Percentiles rank a stretch among this genome's conserved stretches.
Conservation (phyloP, 2,797 vertebrate genomes). For the Tragelaphus oryx region DNA sequence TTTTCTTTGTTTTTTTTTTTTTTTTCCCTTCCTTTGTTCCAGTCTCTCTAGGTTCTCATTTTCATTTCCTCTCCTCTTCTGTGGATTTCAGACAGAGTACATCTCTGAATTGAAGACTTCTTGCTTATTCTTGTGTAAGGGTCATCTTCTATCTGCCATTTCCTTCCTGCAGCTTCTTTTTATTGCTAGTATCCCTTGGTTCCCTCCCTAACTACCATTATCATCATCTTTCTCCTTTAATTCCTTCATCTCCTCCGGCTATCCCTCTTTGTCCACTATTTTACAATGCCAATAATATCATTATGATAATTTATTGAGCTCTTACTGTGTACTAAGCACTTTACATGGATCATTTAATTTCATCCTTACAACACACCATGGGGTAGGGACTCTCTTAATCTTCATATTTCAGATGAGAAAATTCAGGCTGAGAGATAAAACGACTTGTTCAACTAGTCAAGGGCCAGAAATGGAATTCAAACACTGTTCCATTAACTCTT, state of each 20-base stretch:
- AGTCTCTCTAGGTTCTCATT: neutral
- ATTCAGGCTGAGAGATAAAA: slow-evolving; percentile 2
- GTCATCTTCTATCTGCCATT: neutral
- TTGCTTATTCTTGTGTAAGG: neutral
- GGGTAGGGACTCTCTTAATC: neutral
- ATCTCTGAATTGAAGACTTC: neutral
- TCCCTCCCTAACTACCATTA: neutral
- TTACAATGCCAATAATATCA: neutral
- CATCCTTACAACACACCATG: neutral
- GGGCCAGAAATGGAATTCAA: slow-evolving; percentile 7
- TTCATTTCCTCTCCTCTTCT: neutral
- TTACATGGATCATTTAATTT: slow-evolving; percentile 23
- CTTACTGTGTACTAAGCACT: slow-evolving; percentile 19
- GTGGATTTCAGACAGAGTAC: neutral
- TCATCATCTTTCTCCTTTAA: neutral
- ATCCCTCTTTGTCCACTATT: neutral
- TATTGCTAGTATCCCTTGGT: neutral
- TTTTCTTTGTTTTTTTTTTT: neutral
- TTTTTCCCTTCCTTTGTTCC: neutral
- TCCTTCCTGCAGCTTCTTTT: neutral
- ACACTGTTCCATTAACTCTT: neutral
- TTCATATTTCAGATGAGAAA: slow-evolving; percentile 19
- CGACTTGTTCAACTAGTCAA: neutral
- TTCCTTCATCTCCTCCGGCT: neutral
- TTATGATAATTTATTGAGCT: slow-evolving; percentile 4